These are phyloP conservation scores for Aspidoscelis tigris DNA, from an alignment of 2,113 vertebrate species.

Conservation along the genomic window DNA sequence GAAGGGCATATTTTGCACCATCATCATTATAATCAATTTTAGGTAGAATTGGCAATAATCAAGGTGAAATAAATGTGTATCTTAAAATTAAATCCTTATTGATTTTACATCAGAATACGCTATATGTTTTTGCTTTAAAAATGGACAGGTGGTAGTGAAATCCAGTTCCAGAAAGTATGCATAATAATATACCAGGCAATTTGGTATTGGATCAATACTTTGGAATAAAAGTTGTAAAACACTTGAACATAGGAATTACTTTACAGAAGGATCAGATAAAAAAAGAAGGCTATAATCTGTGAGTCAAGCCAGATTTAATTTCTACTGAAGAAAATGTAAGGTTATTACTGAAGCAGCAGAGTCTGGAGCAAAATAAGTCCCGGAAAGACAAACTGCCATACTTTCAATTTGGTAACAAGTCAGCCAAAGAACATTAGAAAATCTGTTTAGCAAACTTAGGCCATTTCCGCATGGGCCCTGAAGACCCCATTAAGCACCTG, in stretches of 20 bases:
- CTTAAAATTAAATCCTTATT: slow-evolving; percentile 61
- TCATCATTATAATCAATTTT: not conserved
- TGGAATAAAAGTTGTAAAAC: slow-evolving; percentile 25
- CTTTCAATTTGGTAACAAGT: not conserved
- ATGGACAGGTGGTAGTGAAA: slow-evolving; percentile 22
- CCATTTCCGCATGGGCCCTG: no score
- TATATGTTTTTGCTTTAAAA: slow-evolving; percentile 44
- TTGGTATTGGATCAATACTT: slow-evolving; percentile 48
- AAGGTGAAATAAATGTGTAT: slow-evolving; percentile 50
- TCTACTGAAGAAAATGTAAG: not conserved
- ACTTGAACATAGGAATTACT: not conserved
- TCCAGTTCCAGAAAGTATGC: slow-evolving; percentile 52
- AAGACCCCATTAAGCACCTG: no score
- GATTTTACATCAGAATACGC: slow-evolving; percentile 53
- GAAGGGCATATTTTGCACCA: not conserved
- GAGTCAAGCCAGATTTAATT: not conserved
- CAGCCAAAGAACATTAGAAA: not conserved
- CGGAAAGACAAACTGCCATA: not conserved
- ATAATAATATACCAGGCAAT: slow-evolving; percentile 2
- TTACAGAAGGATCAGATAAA: not conserved
- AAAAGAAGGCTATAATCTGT: not conserved
- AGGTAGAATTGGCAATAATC: slow-evolving; percentile 46
- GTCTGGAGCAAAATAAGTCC: not conserved
- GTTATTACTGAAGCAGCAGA: not conserved
- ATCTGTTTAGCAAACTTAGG: not conserved